These are phyloP conservation scores for Meteorus colon DNA, from an alignment of 2,888 invertebrate species.

Conservation along the genomic window DNA sequence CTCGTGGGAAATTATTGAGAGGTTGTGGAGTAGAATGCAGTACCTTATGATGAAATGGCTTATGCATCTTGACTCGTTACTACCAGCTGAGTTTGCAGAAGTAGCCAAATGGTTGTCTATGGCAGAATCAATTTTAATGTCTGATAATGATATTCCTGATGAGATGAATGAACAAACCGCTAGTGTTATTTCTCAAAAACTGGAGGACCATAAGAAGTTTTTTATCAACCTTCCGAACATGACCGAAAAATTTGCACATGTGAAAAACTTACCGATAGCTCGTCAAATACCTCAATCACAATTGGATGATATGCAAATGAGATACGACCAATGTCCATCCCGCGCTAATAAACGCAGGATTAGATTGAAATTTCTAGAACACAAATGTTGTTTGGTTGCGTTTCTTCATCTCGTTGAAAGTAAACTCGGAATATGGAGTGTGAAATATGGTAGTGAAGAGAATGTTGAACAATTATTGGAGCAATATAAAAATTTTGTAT, in stretches of 20 bases:
- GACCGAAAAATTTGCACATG: conserved; percentile 85
- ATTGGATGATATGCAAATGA: conserved; percentile 85
- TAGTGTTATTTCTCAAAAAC: conserved; percentile 87
- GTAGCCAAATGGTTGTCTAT: conserved; percentile 93
- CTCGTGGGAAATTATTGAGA: conserved; percentile 89
- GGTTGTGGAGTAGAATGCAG: conserved; percentile 88
- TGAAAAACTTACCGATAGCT: conserved; percentile 81
- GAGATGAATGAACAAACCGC: conserved; percentile 93
- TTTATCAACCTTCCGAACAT: conserved; percentile 89
- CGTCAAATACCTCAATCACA: conserved; percentile 86
- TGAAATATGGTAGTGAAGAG: conserved; percentile 89
- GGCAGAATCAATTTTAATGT: conserved; percentile 87
- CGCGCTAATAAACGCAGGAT: conserved; percentile 88
- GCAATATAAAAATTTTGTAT: conserved; percentile 93
- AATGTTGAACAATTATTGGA: conserved; percentile 88
- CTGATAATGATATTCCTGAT: conserved; percentile 85
- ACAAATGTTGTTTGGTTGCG: conserved; percentile 94
- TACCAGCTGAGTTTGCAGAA: conserved; percentile 89
- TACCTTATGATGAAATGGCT: conserved; percentile 84
- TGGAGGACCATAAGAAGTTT: conserved; percentile 92
- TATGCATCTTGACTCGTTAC: conserved; percentile 88
- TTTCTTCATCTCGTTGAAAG: conserved; percentile 93
- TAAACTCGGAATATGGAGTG: conserved; percentile 91
- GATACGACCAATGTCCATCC: conserved; percentile 84
- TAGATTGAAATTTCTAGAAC: conserved; percentile 91